These are phyloP conservation scores for Neosalanx taihuensis DNA, from an alignment of 2,797 vertebrate species.

Conservation along the genomic window DNA sequence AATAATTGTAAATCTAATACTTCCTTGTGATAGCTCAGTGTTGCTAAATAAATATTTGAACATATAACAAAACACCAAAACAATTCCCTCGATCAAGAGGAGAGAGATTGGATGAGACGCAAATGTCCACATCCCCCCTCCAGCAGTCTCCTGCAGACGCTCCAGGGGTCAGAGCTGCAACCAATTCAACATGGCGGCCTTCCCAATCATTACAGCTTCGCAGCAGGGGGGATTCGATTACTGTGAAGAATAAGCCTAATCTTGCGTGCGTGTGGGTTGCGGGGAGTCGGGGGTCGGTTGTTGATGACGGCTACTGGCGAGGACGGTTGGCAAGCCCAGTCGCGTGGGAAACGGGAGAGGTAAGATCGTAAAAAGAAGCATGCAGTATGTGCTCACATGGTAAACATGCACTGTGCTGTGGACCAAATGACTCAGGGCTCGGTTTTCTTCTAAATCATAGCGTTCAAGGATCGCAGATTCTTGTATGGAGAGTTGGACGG, in stretches of 20 bases:
- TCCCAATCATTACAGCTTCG: constrained; percentile 34
- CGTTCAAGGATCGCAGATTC: too few species aligned
- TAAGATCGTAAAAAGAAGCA: constrained; percentile 25
- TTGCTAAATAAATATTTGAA: constrained; percentile 19
- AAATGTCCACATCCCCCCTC: constrained; percentile 19
- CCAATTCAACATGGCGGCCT: constrained; percentile 22
- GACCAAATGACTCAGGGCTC: constrained; percentile 17
- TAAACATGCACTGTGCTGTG: constrained; percentile 20
- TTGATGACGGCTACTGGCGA: constrained; percentile 47
- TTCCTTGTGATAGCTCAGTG: constrained; percentile 17
- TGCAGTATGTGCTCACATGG: constrained; percentile 12
- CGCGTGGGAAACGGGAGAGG: constrained; percentile 27
- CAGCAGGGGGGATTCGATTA: constrained; percentile 47
- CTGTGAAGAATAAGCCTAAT: constrained; percentile 47
- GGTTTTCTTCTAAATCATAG: too few species aligned
- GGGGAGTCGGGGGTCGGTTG: constrained; percentile 24
- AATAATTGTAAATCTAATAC: constrained; percentile 52
- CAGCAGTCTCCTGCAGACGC: constrained; percentile 22
- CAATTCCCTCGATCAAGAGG: not conserved
- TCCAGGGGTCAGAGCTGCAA: constrained; percentile 16
- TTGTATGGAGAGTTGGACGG: too few species aligned
- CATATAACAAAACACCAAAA: constrained; percentile 27
- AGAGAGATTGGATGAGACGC: constrained; percentile 21
- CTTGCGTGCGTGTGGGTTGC: constrained; percentile 36
- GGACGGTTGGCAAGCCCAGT: constrained; percentile 39